Percentiles rank a stretch among this genome's conserved stretches.
Evolutionary conservation across 23 tunicate genomes (phyloP).

Genomic region (Trididemnum clinides): DNA sequence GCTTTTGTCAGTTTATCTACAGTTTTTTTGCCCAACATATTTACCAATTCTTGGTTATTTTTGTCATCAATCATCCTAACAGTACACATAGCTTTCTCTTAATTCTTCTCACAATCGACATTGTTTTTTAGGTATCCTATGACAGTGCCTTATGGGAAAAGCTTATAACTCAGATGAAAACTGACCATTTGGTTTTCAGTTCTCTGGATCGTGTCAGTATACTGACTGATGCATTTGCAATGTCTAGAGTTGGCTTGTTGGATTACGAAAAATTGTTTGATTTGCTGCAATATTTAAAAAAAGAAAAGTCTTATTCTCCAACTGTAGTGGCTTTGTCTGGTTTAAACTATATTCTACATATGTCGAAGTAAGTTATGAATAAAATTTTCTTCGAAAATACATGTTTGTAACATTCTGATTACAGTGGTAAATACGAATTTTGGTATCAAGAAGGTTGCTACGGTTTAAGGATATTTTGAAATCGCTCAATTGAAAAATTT

Average conservation of each 20-base stretch:
- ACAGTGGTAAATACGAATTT: too few relatives aligned
- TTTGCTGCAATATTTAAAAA: slow-evolving; percentile 38
- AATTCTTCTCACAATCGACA: background rate
- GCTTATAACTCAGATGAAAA: slow-evolving; percentile 32
- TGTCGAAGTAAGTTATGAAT: slow-evolving; percentile 50
- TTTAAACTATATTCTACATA: slow-evolving; percentile 18
- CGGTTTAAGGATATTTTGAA: too few relatives aligned
- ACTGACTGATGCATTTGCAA: slow-evolving; percentile 47
- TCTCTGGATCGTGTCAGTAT: slow-evolving; percentile 52
- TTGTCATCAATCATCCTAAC: too few relatives aligned
- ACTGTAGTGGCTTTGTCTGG: background rate
- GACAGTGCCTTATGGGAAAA: slow-evolving; percentile 36
- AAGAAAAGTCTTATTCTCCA: slow-evolving; percentile 54
- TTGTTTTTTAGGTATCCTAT: slow-evolving; percentile 54
- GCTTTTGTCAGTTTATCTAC: too few relatives aligned
- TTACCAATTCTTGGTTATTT: background rate
- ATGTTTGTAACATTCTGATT: too few relatives aligned
- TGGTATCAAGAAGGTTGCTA: too few relatives aligned
- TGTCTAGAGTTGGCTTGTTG: slow-evolving; percentile 43
- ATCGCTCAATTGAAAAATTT: too few relatives aligned
- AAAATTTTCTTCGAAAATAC: too few relatives aligned
- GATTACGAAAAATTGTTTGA: slow-evolving; percentile 38
- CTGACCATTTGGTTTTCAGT: slow-evolving; percentile 42
- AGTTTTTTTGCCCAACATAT: background rate
- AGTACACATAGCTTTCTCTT: background rate